phyloP scores from a whole-genome alignment of 1,140 invertebrate species.

The Lamellibrachia luymesi region DNA sequence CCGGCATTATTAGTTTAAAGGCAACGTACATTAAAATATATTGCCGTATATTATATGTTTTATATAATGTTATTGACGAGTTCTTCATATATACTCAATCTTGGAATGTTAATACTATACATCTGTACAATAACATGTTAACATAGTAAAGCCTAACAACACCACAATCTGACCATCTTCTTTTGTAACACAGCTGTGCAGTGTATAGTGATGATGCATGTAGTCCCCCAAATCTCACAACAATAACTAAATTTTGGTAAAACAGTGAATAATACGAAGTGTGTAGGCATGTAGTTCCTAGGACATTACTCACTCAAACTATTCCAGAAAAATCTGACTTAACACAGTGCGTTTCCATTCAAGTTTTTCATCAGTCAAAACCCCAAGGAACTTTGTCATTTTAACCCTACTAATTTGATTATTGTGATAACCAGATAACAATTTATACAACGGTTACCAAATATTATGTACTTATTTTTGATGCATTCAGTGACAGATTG shows the following conservation, averaged over 20 bases:
- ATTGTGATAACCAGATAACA: not conserved
- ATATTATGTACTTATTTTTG: not conserved
- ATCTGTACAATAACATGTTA: not conserved
- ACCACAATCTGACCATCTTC: not conserved
- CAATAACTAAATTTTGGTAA: not conserved
- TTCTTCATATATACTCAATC: not conserved
- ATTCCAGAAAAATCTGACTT: not conserved
- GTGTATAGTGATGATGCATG: not conserved
- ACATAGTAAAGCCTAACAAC: not conserved
- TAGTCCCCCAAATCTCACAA: not conserved
- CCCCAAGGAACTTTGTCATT: not conserved
- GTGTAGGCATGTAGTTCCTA: not conserved
- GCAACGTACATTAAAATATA: no score
- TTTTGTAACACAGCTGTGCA: not conserved
- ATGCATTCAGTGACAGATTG: not conserved
- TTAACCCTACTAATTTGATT: not conserved
- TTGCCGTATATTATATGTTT: not conserved
- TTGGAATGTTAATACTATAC: not conserved
- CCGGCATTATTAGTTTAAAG: no score
- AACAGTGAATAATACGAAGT: not conserved
- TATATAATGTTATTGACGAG: not conserved
- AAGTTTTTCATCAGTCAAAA: not conserved
- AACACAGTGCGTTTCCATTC: not conserved
- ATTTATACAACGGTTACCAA: not conserved
- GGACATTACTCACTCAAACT: not conserved